Evolutionary conservation across 2,113 vertebrate genomes (phyloP).

Genomic region (Melanerpes formicivorus): DNA sequence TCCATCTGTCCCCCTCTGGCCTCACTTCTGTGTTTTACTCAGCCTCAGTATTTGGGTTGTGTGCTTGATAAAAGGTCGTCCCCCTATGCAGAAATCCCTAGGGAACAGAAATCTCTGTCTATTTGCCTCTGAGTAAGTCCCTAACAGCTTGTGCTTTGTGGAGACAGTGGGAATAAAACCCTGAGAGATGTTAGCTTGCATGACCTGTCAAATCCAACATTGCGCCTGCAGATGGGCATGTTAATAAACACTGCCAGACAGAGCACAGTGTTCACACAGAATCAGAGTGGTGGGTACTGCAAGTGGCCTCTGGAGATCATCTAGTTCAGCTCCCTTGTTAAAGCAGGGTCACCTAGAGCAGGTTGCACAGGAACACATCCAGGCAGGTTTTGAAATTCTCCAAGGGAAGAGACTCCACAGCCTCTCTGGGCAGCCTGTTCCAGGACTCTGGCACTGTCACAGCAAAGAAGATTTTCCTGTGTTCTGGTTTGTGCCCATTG

Average conservation of each 20-base stretch:
- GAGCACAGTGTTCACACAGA: neutral
- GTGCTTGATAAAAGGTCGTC: neutral
- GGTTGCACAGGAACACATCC: too few relatives aligned
- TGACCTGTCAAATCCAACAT: neutral
- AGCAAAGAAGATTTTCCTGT: too few relatives aligned
- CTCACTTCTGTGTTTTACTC: neutral
- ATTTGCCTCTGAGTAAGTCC: neutral
- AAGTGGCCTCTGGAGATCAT: too few relatives aligned
- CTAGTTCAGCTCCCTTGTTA: too few relatives aligned
- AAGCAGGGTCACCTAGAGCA: too few relatives aligned
- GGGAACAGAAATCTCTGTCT: neutral
- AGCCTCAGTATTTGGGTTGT: accelerated
- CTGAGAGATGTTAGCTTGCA: neutral
- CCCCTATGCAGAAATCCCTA: neutral
- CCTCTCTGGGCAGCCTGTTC: too few relatives aligned
- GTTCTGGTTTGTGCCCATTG: too few relatives aligned
- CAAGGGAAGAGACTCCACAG: too few relatives aligned
- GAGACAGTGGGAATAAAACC: neutral
- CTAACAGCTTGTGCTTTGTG: neutral
- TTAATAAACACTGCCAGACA: neutral
- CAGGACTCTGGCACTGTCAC: too few relatives aligned
- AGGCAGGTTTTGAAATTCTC: too few relatives aligned
- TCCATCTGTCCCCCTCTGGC: neutral
- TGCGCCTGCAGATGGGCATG: accelerated
- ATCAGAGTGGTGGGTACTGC: too few relatives aligned